These are phyloP conservation scores for Dicycla oo DNA, from an alignment of 2,888 invertebrate species.

Conservation along the genomic window DNA sequence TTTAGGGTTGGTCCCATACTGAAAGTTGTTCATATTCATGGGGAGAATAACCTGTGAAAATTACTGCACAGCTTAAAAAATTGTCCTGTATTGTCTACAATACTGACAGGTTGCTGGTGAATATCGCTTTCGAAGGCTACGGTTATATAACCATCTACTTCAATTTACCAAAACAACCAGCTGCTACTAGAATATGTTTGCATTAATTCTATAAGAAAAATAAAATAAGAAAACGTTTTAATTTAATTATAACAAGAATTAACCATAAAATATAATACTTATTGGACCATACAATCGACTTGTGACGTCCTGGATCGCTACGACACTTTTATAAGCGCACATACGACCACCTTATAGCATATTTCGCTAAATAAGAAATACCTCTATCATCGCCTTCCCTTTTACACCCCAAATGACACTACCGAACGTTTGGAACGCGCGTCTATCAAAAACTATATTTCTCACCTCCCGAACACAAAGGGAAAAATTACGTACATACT, in stretches of 20 bases:
- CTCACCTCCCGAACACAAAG: slow-evolving; percentile 70
- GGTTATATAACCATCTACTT: slow-evolving; percentile 24
- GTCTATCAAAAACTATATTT: slow-evolving; percentile 80
- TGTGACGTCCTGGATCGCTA: slow-evolving; percentile 50
- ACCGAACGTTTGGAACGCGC: slow-evolving; percentile 69
- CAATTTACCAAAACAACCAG: slow-evolving; percentile 39
- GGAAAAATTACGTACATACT: slow-evolving; percentile 80
- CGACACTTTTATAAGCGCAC: slow-evolving; percentile 61
- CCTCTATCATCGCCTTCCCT: slow-evolving; percentile 74
- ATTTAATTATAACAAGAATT: slow-evolving; percentile 46
- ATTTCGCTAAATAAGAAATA: slow-evolving; percentile 83
- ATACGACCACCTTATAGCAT: slow-evolving; percentile 67
- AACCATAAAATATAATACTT: slow-evolving; percentile 33
- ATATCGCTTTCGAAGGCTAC: slow-evolving; percentile 13
- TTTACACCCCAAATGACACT: slow-evolving; percentile 73
- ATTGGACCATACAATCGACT: slow-evolving; percentile 36
- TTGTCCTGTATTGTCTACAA: too few relatives aligned
- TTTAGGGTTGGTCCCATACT: too few relatives aligned
- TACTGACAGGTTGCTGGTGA: slow-evolving; percentile 33
- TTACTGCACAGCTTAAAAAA: too few relatives aligned
- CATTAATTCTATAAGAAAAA: slow-evolving; percentile 8
- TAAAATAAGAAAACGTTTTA: slow-evolving; percentile 14
- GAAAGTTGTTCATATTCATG: too few relatives aligned
- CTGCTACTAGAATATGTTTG: slow-evolving; percentile 20
- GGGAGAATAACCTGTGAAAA: too few relatives aligned